These are phyloP conservation scores for Protodeltote pygarga DNA, from an alignment of 2,888 invertebrate genomes.

Conservation along the genomic window DNA sequence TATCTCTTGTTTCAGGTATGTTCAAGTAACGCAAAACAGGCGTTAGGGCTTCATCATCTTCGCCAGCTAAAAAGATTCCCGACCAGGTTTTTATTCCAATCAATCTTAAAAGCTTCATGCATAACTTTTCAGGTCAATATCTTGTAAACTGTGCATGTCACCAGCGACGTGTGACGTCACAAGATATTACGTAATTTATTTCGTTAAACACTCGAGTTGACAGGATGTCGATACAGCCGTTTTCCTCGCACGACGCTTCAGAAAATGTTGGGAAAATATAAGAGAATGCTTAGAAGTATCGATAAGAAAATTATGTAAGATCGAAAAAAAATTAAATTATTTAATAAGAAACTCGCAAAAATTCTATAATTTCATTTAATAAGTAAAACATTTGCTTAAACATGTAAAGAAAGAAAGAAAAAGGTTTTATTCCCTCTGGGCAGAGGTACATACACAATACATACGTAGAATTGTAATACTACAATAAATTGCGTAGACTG, in stretches of 20 bases:
- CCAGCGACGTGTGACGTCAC: constrained; percentile 24
- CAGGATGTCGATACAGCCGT: constrained; percentile 58
- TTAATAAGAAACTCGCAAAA: too few relatives aligned
- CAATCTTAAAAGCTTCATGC: neutral
- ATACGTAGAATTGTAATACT: too few relatives aligned
- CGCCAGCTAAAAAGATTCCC: too few relatives aligned
- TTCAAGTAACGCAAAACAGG: too few relatives aligned
- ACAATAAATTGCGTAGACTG: too few relatives aligned
- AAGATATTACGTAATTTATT: constrained; percentile 48
- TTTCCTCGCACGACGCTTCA: constrained; percentile 40
- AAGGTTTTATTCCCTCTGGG: too few relatives aligned
- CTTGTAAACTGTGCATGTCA: constrained; percentile 6
- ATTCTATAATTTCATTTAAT: too few relatives aligned
- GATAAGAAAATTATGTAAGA: constrained; percentile 21
- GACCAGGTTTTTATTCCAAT: neutral
- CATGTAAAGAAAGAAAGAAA: too few relatives aligned
- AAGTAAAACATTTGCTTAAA: too few relatives aligned
- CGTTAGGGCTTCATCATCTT: too few relatives aligned
- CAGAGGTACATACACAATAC: too few relatives aligned
- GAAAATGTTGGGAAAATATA: constrained; percentile 32
- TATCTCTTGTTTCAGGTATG: constrained; percentile 6
- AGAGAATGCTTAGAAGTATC: constrained; percentile 1
- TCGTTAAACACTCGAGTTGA: constrained; percentile 56
- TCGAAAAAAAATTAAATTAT: constrained; percentile 9
- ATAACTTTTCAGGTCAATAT: constrained; percentile 18